These are phyloP conservation scores for Ormia ochracea DNA, from an alignment of 2,888 invertebrate species.

Conservation along the genomic window DNA sequence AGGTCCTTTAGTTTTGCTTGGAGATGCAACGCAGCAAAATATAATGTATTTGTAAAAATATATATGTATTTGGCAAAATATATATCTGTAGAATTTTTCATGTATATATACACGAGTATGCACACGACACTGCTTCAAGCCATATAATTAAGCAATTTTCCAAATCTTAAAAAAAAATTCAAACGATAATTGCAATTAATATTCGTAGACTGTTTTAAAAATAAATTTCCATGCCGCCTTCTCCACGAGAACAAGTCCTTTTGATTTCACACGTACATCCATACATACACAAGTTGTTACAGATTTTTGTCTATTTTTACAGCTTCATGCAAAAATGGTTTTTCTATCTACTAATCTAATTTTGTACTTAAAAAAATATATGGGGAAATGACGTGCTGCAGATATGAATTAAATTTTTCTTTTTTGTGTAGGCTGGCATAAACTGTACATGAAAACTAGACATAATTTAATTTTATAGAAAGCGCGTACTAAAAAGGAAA, in stretches of 20 bases:
- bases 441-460: not conserved
- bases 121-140: not conserved
- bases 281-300: constrained; percentile 7
- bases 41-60: too few species aligned
- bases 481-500: not conserved
- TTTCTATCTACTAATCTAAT: not conserved
- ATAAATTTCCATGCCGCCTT: not conserved
- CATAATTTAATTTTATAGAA: constrained; percentile 13
- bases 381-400: not conserved
- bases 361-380: not conserved
- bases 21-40: too few species aligned
- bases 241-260: not conserved
- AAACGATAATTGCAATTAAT: not conserved
- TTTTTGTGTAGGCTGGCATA: not conserved
- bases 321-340: not conserved
- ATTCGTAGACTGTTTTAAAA: not conserved
- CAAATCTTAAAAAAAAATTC: not conserved
- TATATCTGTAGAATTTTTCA: too few species aligned
- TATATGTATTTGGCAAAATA: too few species aligned
- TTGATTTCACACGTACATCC: constrained; percentile 2
- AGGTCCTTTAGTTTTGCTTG: too few species aligned
- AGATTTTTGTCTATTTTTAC: constrained; percentile 8
- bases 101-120: too few species aligned
- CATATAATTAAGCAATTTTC: not conserved
- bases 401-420: not conserved